Percentiles rank a stretch among this genome's conserved stretches.
These are phyloP conservation scores for Corythornis cristatus DNA, from an alignment of 2,113 vertebrate species.

Conservation along the genomic window DNA sequence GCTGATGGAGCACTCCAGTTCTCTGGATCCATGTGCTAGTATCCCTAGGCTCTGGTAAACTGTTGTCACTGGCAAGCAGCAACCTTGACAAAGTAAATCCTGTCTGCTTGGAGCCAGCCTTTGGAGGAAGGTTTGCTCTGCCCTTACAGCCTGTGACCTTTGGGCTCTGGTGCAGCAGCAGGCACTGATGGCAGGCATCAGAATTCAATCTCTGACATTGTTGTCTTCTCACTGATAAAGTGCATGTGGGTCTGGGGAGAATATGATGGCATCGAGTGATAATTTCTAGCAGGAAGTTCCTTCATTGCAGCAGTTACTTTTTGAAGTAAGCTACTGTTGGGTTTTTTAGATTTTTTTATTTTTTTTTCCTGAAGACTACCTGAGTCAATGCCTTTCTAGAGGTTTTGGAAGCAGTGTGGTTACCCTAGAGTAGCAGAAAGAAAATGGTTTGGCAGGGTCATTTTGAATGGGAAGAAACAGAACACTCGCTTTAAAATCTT, in stretches of 20 bases:
- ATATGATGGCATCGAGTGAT: neutral
- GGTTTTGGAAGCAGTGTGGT: neutral
- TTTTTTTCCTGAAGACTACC: neutral
- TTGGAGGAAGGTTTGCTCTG: neutral
- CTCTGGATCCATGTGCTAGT: too few species aligned
- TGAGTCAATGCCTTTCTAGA: neutral
- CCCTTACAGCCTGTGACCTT: accelerated
- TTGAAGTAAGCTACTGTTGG: neutral
- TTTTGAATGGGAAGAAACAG: neutral
- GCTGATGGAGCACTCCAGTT: neutral
- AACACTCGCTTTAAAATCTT: neutral
- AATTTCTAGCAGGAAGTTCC: neutral
- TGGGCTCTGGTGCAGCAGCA: neutral
- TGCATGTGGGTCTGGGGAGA: neutral
- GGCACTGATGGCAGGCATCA: neutral
- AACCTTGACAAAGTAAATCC: neutral
- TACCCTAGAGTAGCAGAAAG: neutral
- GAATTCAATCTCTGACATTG: accelerated
- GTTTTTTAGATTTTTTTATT: neutral
- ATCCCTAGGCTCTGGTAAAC: neutral
- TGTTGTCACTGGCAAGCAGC: neutral
- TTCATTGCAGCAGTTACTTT: neutral
- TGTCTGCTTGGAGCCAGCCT: neutral
- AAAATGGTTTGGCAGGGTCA: neutral
- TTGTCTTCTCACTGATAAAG: neutral